Evolutionary conservation across 2,797 vertebrate genomes (phyloP), one percentile per base, ranked within the genome.

Genomic region (Anguilla obscura): DNA sequence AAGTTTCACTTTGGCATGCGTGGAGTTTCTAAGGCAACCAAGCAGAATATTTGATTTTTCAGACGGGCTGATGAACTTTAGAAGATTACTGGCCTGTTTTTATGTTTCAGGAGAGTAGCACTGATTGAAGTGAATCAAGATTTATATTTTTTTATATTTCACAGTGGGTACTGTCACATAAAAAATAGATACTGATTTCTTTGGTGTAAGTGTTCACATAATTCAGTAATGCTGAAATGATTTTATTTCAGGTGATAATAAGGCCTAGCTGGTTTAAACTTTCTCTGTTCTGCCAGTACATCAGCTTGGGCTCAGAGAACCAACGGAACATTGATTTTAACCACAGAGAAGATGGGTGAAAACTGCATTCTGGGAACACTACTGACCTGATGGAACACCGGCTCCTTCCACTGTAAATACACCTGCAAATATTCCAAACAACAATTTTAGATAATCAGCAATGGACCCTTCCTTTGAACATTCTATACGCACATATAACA

Each of bases 311-410:
- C 71, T 27, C 71, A 33, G 71, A 3, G 10, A 71, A 16, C 10
- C 30, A 33, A 33, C 27, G 7, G 12, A 33, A 76, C 14, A 76
- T 4, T 12, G 8, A 36, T 14, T 30, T 76, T 76, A 36, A 16
- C 12, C 21, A 24, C 36, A 36, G 3, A 80, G 76, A 80, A 16
- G 21, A 76, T 36, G 30, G 71, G 71, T 27, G 3, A 27, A 6
- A n/a, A 33, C 30, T 27, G 69, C 27, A 24, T 71, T 71, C 6
- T 6, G 18, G 69, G 27, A 16, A 14, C 50, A 52, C 88, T 60
- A 86, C 90, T 95, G 94, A 99, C 99, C 98, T 99, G 99, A 94
- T 99, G 99, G 92, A 99, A 99, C 85, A 99, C 93, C 36, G 99
- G 98, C 91, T 99, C 98, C 92, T 99, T 99, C 97, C 97, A 98